These are phyloP conservation scores for Amyelois transitella DNA, from an alignment of 1,140 invertebrate genomes.

Conservation along the genomic window DNA sequence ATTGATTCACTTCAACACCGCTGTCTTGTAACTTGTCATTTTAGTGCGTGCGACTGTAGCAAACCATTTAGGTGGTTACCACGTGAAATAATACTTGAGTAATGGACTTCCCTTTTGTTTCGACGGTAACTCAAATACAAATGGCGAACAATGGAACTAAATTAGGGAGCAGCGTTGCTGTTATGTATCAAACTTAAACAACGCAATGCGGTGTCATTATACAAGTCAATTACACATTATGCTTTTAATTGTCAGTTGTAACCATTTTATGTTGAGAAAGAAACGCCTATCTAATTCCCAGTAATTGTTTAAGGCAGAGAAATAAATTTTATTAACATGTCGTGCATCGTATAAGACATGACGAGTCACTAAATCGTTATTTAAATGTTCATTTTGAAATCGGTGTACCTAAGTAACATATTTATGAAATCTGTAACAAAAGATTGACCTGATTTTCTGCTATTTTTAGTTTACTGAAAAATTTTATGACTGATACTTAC, in stretches of 20 bases:
- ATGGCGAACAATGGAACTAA: conserved; percentile 15
- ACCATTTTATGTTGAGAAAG: conserved; percentile 13
- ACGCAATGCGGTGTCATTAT: conserved; percentile 14
- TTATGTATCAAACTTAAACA: conserved; percentile 8
- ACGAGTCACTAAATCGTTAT: background rate
- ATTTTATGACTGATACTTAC: too few relatives aligned
- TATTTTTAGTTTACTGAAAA: too few relatives aligned
- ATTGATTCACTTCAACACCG: conserved; percentile 51
- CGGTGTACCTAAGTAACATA: background rate
- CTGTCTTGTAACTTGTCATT: conserved; percentile 6
- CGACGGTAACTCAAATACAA: background rate
- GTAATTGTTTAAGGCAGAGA: conserved; percentile 17
- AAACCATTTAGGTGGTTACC: too few relatives aligned
- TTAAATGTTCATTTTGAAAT: conserved; percentile 1
- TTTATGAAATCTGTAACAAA: background rate
- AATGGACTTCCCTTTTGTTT: background rate
- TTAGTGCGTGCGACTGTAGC: background rate
- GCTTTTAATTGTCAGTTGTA: conserved; percentile 17
- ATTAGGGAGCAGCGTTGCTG: conserved; percentile 14
- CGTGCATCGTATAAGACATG: conserved; percentile 3
- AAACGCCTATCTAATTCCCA: conserved; percentile 11
- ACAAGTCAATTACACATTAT: conserved; percentile 11
- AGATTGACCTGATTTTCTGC: background rate
- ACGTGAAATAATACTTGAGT: too few relatives aligned
- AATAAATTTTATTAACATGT: conserved; percentile 17